Evolutionary conservation across 2,113 vertebrate genomes (phyloP), one percentile per base, ranked within the genome.

Genomic region (Onychostruthus taczanowskii): DNA sequence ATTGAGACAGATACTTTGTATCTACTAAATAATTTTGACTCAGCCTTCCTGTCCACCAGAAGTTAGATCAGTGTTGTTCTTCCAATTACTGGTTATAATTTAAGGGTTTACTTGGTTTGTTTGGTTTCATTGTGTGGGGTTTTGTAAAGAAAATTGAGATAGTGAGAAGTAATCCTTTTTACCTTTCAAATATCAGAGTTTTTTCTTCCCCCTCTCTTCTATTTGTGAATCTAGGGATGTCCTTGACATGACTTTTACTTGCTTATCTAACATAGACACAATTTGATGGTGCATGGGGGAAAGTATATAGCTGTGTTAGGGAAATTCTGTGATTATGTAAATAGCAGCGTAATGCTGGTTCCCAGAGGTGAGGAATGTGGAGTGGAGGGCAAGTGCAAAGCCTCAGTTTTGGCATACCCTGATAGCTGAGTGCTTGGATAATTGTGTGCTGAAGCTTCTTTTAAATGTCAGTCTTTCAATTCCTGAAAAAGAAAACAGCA

Each of bases 301-400:
- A 59, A 82, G 53, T 37, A 22, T 18, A 13, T 33, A 58, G 46
- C 31, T 69, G 43, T 69, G 43, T 70, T 69, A 67, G 79, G 68
- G 59, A 90, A 95, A 83, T 69, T 28, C 59, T 63, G 55, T 66
- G 63, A 91, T 93, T 95, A 95, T 96, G 93, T 78, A 90, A 95
- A 96, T 86, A 59, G 52, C 67, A 52, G 56, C 0, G 0, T 91
- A 86, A 84, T 88, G 39, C 78, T 55, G 39, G 33, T 61, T 95
- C 87, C 93, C 87, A 67, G 92, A 90, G 75, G 92, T 84, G 73
- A 72, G 56, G 47, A 72, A 74, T 86, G 89, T 56, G 30, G 58
- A 84, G 66, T 74, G 67, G 47, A 80, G 84, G 78, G 89, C 70
- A 83, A 90, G 35, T 87, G 91, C 87, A 94, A 89, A 95, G 90